Base-by-base conservation (phyloP, 2,113 vertebrate genomes). In the Pao palembangensis region DNA sequence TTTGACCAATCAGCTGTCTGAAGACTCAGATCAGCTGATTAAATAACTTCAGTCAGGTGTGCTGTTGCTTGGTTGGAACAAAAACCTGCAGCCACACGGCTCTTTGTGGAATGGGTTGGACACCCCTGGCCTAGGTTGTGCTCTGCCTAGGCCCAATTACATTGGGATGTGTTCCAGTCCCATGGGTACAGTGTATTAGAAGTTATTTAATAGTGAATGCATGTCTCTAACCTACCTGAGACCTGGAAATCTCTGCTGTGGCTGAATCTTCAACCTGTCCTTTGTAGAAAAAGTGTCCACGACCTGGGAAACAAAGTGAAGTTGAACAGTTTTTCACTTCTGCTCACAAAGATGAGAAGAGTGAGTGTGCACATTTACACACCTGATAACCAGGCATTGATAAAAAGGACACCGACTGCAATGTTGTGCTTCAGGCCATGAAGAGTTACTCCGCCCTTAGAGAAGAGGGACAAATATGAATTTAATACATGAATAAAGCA, bases 301-400 rank as follows among this genome's bases (percentile, higher is more conserved):
- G 76, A 25, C 88, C 90, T 92, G 51, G 34, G 18, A 67, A 72
- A 54, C 50, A 76, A 41, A 68, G 10, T 14, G 17, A 14, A 12
- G 11, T 20, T 20, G 15, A 72, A 41, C 16, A 1, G 42, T 34
- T 10, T 17, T 8, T 34, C 23, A 2, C 17, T n/a, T 44, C 25
- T 54, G 31, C 31, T 17, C 25, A 7, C 7, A 17, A 20, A 48
- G 0, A 23, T 25, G 34, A 21, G 1, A 18, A 20, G 2, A 44
- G 10, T 1, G 46, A 44, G 4, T 19, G 25, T 25, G 17, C 17
- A n/a, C 13, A 5, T 5, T 17, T 3, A 54, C 58, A 62, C 57
- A 93, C 89, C 92, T 82, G 88, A 89, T 1, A 93, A 83, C 92
- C 92, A 93, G 5, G 92, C 88, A 18, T 90, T 75, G 48, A 93